Evolutionary conservation across 2,888 invertebrate genomes (phyloP).

Genomic region (Monochamus alternatus): DNA sequence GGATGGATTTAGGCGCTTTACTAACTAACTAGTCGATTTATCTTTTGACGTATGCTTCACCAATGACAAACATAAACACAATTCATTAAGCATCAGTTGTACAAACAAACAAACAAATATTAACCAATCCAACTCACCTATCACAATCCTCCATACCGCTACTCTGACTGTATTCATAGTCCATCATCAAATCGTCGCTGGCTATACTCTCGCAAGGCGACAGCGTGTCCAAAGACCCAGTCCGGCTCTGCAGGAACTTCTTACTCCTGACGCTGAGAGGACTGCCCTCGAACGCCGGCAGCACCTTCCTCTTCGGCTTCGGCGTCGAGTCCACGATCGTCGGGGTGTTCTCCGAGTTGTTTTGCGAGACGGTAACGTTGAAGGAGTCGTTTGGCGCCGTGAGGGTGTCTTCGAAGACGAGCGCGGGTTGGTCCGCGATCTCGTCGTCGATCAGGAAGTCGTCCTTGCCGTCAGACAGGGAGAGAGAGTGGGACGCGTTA

Average conservation of each 20-base stretch:
- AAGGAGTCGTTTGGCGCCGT: constrained; percentile 59
- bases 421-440: constrained; percentile 91
- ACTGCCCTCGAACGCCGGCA: constrained; percentile 67
- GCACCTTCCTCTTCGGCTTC: constrained; percentile 64
- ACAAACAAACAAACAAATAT: too few species aligned
- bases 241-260: constrained; percentile 64
- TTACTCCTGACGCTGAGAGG: constrained; percentile 63
- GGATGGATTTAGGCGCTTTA: too few species aligned
- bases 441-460: constrained; percentile 91
- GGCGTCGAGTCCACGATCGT: constrained; percentile 67
- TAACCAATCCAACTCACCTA: constrained; percentile 56
- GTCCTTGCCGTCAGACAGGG: constrained; percentile 87
- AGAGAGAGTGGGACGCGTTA: constrained; percentile 83
- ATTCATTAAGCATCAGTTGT: too few species aligned
- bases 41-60: too few species aligned
- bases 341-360: constrained; percentile 64
- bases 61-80: too few species aligned
- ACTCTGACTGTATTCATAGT: constrained; percentile 78
- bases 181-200: constrained; percentile 91
- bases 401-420: constrained; percentile 82
- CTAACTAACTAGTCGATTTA: too few species aligned
- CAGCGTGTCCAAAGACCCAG: constrained; percentile 85
- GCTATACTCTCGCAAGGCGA: constrained; percentile 89
- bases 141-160: constrained; percentile 74
- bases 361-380: constrained; percentile 55